Base-by-base conservation (phyloP, 2,888 invertebrate genomes). In the Branchipolynoe longqiensis region DNA sequence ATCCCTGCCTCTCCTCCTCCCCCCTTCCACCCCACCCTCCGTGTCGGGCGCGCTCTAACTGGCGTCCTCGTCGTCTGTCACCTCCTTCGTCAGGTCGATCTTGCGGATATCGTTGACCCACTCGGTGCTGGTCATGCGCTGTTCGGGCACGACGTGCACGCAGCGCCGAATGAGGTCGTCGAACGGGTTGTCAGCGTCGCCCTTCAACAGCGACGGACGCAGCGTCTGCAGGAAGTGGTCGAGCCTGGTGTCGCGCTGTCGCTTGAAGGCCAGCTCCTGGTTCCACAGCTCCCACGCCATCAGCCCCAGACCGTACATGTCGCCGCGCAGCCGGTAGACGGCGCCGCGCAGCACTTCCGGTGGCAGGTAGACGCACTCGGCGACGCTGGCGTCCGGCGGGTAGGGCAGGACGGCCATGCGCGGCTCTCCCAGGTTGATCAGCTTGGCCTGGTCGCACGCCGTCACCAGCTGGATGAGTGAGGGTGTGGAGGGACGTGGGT, bases 261-360 rank as follows among this genome's bases (percentile, higher is more conserved):
- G 69, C 38, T 85, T 84, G 84, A 86, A 85, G 31, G 85, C 86
- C 33, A 64, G 18, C 33, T 87, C 85, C 59, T 87, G 87, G 38
- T 84, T 85, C 86, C 88, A 87, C n/a, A 90, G 82, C 58, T 90
- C 90, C 87, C 89, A 90, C 6, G 89, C 86, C 64, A 90, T 62
- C 62, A 90, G 84, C 1, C 89, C 90, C 25, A 90, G 86, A 48
- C 90, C 88, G 85, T 92, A 92, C 25, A 92, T 89, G 87, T 92
- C 92, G 28, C 91, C 90, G 3, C 86, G 88, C 2, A 89, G 56
- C n/a, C 87, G 88, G 86, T 92, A 92, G 0, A 82, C 36, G 18
- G 89, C 90, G 3, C 91, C 92, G 0, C 87, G 86, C 6, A 92
- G 89, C 1, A 92, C 92, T 83, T 90, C 91, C 38, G 92, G 92